Base-by-base conservation (phyloP, 2,797 vertebrate species). In the Gymnoscopelus microlampas region DNA sequence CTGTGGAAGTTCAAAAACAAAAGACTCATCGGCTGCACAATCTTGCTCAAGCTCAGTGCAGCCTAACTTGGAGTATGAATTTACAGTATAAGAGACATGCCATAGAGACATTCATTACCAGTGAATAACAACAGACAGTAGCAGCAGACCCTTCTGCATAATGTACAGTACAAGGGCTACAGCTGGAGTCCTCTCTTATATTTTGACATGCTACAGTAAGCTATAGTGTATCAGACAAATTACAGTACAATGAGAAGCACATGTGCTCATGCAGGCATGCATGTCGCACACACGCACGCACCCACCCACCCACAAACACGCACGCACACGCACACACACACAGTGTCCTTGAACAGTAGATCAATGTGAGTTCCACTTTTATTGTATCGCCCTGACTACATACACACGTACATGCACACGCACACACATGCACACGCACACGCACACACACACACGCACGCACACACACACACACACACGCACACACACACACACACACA, bases 131-230 rank as follows among this genome's bases (percentile, higher is more conserved):
- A 61, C 53, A 73, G 39, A 47, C 56, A 0, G 53, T 61, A 60
- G 68, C 63, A 69, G 53, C 79, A 61, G 75, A 60, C 73, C 76
- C 66, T 26, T 63, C 82, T 80, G 73, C 71, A 73, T 77, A 87
- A 86, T 68, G 39, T 58, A 59, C 32, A 67, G 39, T 58, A 59
- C 32, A 67, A 73, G 51, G 51, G 53, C 68, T 68, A 70, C 60
- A 64, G 79, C 53, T 51, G 61, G 51, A 77, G 72, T 67, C 61
- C 73, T 66, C 66, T 78, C 70, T 81, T 76, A 76, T 59, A 49
- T 64, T 75, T 65, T 82, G 74, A 79, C 76, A 73, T 72, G 80
- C 78, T 67, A 71, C 53, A 77, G 60, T 56, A 60, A 11, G 60
- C 23, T 50, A 44, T 44, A 10, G 39, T 44, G 29, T 15, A 56